phyloP scores from a whole-genome alignment of 2,888 invertebrate species.

The Ectemnius lituratus region DNA sequence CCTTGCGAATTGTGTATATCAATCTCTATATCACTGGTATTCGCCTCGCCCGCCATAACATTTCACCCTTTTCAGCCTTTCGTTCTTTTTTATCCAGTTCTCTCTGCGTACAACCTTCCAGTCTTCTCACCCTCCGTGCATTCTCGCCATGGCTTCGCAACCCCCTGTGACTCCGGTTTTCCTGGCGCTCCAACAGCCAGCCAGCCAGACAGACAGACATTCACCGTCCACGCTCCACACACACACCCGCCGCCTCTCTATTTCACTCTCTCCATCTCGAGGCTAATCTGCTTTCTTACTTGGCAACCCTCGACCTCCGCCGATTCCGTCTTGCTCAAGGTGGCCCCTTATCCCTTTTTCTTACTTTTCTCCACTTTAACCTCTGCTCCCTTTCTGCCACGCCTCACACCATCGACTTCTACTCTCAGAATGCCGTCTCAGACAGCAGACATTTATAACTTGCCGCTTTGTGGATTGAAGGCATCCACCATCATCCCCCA shows the following conservation, averaged over 20 bases:
- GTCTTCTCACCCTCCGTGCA: slow-evolving; percentile 7
- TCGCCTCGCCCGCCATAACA: slow-evolving; percentile 68
- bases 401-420: slow-evolving; percentile 43
- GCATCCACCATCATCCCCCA: not conserved
- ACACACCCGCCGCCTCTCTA: too few species aligned
- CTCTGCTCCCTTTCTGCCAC: too few species aligned
- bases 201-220: too few species aligned
- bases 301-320: slow-evolving; percentile 12
- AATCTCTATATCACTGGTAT: not conserved
- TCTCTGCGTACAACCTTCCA: slow-evolving; percentile 11
- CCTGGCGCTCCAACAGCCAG: not conserved
- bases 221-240: slow-evolving; percentile 19
- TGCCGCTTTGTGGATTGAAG: not conserved
- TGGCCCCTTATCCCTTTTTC: slow-evolving; percentile 6
- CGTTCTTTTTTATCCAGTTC: slow-evolving; percentile 1
- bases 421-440: slow-evolving; percentile 25
- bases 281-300: slow-evolving; percentile 7
- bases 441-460: slow-evolving; percentile 53
- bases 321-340: not conserved
- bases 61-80: slow-evolving; percentile 56
- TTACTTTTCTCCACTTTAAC: slow-evolving; percentile 20
- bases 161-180: slow-evolving; percentile 23
- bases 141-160: slow-evolving; percentile 29
- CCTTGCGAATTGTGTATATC: too few species aligned
- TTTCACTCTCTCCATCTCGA: slow-evolving; percentile 15